These are phyloP conservation scores for Ascidia mentula DNA, from an alignment of 23 tunicate genomes.

Conservation along the genomic window DNA sequence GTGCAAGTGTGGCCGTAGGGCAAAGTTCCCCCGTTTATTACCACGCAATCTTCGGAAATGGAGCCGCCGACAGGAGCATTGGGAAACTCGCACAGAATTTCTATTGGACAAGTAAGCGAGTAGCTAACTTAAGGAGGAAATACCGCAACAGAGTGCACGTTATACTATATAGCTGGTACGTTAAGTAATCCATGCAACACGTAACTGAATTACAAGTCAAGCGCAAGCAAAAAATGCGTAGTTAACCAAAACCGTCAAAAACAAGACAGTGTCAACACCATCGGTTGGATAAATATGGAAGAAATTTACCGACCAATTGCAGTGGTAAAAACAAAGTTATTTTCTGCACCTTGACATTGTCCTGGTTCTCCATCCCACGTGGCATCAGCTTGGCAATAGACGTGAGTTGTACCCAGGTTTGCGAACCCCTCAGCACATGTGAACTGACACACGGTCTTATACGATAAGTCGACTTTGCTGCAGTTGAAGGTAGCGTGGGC, in stretches of 20 bases:
- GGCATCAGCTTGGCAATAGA: constrained; percentile 45
- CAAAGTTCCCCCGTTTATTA: not conserved
- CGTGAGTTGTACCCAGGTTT: constrained; percentile 31
- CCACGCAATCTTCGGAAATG: constrained; percentile 19
- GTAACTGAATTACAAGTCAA: no score
- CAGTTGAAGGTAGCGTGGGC: constrained; percentile 39
- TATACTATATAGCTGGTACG: no score
- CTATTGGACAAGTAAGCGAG: constrained; percentile 25
- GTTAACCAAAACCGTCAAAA: no score
- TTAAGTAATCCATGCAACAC: no score
- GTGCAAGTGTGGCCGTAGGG: constrained; percentile 53
- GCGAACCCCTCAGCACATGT: constrained; percentile 49
- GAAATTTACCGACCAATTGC: no score
- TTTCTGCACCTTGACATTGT: constrained; percentile 54
- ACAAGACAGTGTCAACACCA: no score
- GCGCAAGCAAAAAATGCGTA: no score
- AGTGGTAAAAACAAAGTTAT: no score
- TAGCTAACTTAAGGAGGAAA: no score
- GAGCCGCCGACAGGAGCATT: constrained; percentile 30
- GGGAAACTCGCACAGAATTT: constrained; percentile 51
- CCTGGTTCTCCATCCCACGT: constrained; percentile 54
- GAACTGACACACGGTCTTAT: constrained; percentile 47
- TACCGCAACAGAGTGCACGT: no score
- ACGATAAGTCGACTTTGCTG: constrained; percentile 41
- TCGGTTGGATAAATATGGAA: no score